phyloP scores from a whole-genome alignment of 2,113 vertebrate species.

The Drymodes brunneopygia region DNA sequence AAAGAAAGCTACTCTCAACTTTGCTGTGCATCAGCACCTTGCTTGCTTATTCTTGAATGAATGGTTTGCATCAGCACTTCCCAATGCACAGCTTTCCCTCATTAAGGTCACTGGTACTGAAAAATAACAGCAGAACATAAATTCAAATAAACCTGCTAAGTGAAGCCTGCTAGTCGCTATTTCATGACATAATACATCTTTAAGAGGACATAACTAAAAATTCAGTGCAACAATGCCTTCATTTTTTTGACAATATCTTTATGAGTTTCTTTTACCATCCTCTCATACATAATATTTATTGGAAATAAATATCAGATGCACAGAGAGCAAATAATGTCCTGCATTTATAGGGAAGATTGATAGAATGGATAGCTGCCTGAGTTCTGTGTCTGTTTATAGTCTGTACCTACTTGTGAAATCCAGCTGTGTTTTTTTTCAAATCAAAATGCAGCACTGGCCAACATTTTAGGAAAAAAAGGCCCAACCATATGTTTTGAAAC shows the following conservation, averaged over 20 bases:
- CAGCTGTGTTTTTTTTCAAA: background rate
- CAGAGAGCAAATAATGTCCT: background rate
- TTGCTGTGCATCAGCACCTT: background rate
- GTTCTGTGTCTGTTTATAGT: background rate
- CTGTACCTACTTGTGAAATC: background rate
- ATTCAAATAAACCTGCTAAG: background rate
- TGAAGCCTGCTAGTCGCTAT: background rate
- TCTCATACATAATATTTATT: background rate
- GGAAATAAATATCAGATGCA: background rate
- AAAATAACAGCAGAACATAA: background rate
- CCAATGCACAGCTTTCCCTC: background rate
- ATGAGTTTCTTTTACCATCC: background rate
- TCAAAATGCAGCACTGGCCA: background rate
- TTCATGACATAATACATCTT: background rate
- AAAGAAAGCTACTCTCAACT: background rate
- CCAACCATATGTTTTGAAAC: background rate
- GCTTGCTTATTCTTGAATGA: background rate
- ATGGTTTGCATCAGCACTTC: constrained; percentile 20
- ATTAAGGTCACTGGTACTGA: background rate
- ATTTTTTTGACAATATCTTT: background rate
- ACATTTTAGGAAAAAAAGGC: background rate
- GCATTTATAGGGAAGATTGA: background rate
- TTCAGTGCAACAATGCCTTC: background rate
- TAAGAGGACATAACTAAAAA: background rate
- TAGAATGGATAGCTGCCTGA: background rate